Base-by-base conservation (phyloP, 2,888 invertebrate species). In the Zygothrica quintamaculata region DNA sequence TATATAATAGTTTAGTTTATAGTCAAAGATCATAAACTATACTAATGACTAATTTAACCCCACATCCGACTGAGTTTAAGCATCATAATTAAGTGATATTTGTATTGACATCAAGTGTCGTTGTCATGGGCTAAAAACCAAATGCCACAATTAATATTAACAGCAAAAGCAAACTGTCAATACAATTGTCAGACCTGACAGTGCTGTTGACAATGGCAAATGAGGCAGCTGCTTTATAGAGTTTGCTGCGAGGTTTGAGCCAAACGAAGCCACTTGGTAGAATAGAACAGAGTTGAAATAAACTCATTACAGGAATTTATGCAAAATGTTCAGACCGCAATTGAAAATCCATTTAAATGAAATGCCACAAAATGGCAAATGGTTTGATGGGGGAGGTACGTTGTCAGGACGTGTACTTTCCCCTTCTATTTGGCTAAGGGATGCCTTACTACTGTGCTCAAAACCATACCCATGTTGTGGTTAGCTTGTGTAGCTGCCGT, bases 261-360 rank as follows among this genome's bases (percentile, higher is more conserved):
- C 65, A 74, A 72, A 77, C 50, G 74, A 80, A 73, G 86, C 80
- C 70, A 81, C 86, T 81, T 79, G 65, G 40, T 55, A 18, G 29
- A 29, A 12, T 22, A 26, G 37, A 59, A 52, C 36, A 56, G 26
- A 26, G 8, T 26, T 59, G 69, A 75, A 62, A 84, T 84, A 84
- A 78, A 85, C 89, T 88, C 88, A 89, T 89, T 87, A 87, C 76
- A 77, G 74, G 73, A 89, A 89, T 88, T 89, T 89, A 89, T 89
- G 88, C 82, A 88, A 89, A 89, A 88, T 79, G 89, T 74, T 81
- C 71, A 84, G 80, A 80, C 89, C 89, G 88, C 89, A 89, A 89
- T 87, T 89, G 89, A 84, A 88, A 88, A 89, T 89, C 88, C 86
- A 89, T 89, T 89, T 89, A 78, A 89, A 89, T 85, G 75, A 79